Base-by-base conservation (phyloP, 2,888 invertebrate genomes). In the Parthenolecanium corni region DNA sequence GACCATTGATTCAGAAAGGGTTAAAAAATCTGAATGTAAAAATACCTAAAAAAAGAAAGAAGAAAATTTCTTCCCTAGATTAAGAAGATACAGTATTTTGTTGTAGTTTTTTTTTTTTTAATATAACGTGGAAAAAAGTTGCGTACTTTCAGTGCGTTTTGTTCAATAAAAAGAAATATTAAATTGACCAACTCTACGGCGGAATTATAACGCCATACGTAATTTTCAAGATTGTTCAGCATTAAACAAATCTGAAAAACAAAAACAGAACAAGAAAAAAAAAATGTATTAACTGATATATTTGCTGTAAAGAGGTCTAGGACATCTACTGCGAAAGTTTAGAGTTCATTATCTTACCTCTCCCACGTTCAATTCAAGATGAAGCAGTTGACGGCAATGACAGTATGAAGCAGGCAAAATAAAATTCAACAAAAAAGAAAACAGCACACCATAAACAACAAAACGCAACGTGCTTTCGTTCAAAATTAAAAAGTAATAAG, bases 171-270 rank as follows among this genome's bases (percentile, higher is more conserved):
- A 21, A 89, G 86, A 66, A 93, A 77, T 70, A 93, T 92, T 89
- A 92, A 92, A 76, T 93, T 92, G 67, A 93, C 91, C 71, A 93
- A 77, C 74, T 93, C 92, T 24, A 90, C 89, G 52, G 92, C 93
- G 64, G 92, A 92, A 38, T 90, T 91, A 74, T 93, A 93, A 67
- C 93, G 82, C 93, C 93, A 93, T 74, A 90, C 92, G 75, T 93
- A 93, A 74, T 92, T 93, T 74, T 93, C 93, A 72, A 93, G 76
- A 47, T 89, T 87, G 74, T 88, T 88, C 64, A 93, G 79, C 93
- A 93, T 93, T 68, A 85, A 84, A 75, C 92, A 92, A n/a, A 85
- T 84, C 85, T 85, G 73, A 40, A 73, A 72, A 62, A 61, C 25
- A n/a, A 61, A 42, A 16, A 14, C 5, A 44, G 5, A 31, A 31